Percentiles rank a stretch among this genome's conserved stretches.
Conservation (phyloP, 2,888 invertebrate genomes). For the Lissonota sp. region DNA sequence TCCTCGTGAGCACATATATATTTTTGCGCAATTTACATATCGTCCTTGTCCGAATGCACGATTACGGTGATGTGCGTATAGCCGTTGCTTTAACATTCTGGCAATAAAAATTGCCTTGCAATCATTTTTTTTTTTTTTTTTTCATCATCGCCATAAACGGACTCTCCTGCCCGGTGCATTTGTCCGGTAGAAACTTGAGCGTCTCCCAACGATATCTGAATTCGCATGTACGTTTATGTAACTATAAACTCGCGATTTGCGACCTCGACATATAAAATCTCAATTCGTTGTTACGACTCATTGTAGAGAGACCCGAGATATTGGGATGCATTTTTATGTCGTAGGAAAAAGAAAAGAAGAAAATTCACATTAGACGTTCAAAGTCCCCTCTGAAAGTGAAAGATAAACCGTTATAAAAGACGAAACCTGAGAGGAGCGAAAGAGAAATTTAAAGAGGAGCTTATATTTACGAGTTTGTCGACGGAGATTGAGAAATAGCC, state of each 20-base stretch:
- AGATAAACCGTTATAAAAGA: background rate
- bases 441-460: constrained; percentile 3
- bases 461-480: background rate
- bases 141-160: constrained; percentile 36
- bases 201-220: background rate
- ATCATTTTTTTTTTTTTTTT: constrained; percentile 31
- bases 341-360: too few relatives aligned
- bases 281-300: background rate
- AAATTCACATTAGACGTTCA: too few relatives aligned
- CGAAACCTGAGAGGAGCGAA: background rate
- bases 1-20: too few relatives aligned
- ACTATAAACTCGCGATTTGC: constrained; percentile 9
- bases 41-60: too few relatives aligned
- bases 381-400: background rate
- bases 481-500: constrained; percentile 31
- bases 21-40: constrained; percentile 33
- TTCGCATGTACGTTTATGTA: background rate
- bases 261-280: constrained; percentile 19
- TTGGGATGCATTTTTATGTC: too few relatives aligned
- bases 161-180: constrained; percentile 25
- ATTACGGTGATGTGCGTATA: constrained; percentile 6
- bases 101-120: constrained; percentile 6
- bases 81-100: background rate
- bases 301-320: background rate
- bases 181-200: constrained; percentile 14